Base-by-base conservation (phyloP, 2,113 vertebrate species). In the Phasianus colchicus region DNA sequence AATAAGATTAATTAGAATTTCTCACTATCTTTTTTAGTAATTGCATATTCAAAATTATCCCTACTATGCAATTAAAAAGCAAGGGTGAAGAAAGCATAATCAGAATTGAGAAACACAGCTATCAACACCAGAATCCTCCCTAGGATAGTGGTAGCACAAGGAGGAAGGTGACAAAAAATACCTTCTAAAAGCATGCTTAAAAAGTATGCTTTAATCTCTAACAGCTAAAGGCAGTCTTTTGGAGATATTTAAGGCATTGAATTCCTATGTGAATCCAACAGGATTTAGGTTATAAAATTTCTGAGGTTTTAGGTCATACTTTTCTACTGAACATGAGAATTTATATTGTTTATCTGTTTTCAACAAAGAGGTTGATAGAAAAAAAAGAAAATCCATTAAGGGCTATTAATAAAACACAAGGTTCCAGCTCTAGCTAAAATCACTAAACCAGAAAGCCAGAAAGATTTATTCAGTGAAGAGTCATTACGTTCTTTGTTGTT, bases 401-500 rank as follows among this genome's bases (percentile, higher is more conserved):
- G 17, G 5, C 55, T 47, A 15, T 60, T 88, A 65, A 38, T 72
- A 88, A 52, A 83, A 64, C 34, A 91, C 21, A 55, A 58, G 15
- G 24, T 58, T 58, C 83, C 61, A 58, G 14, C 32, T 84, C 20
- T 45, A 77, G 55, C 42, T 55, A 20, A n/a, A 77, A 25, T 34
- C 13, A 10, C 61, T 84, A 89, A 92, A 47, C n/a, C 38, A 60
- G 47, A 91, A 91, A 87, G 30, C 42, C 60, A 25, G 57, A 21
- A 94, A 89, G 57, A 61, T 79, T 89, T 82, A 85, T 82, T 43
- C 50, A 25, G 34, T 64, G 64, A 87, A 64, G 52, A 34, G 24
- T 83, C 85, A 89, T 89, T 93, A 82, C 34, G 85, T 82, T 63
- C 45, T 25, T 65, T 50, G 58, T 65, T 71, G 11, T 45, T 94